A percentile compares a stretch with the other conserved stretches of the same genome.
These are phyloP conservation scores for Cladopsammia gracilis DNA, from an alignment of 64 coral and sea anemone genomes.

Conservation along the genomic window DNA sequence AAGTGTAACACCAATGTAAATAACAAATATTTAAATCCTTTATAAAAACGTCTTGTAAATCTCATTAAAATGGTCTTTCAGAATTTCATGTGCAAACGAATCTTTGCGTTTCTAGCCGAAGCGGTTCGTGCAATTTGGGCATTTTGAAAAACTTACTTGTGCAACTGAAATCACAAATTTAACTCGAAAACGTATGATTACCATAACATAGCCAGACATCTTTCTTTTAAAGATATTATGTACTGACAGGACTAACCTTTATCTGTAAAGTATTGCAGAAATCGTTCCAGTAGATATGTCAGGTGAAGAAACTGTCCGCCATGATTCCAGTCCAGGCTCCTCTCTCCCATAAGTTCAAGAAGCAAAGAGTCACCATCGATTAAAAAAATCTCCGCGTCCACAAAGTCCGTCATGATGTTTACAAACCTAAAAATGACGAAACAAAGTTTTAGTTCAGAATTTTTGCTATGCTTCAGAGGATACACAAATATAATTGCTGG, in stretches of 20 bases:
- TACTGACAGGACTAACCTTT: slow-evolving; percentile 69
- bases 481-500: not conserved
- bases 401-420: slow-evolving; percentile 80
- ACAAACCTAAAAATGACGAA: not conserved
- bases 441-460: not conserved
- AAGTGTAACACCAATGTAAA: too few relatives aligned
- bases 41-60: too few relatives aligned
- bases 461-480: not conserved
- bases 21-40: too few relatives aligned
- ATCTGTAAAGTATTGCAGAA: slow-evolving; percentile 69
- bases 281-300: slow-evolving; percentile 72
- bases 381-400: slow-evolving; percentile 81
- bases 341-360: slow-evolving; percentile 64
- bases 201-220: too few relatives aligned
- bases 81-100: too few relatives aligned
- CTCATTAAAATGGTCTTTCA: too few relatives aligned
- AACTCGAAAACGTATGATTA: too few relatives aligned
- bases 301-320: slow-evolving; percentile 82
- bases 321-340: slow-evolving; percentile 58
- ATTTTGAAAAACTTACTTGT: too few relatives aligned
- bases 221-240: too few relatives aligned
- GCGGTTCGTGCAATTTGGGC: too few relatives aligned
- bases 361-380: slow-evolving; percentile 87
- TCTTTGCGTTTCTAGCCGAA: too few relatives aligned
- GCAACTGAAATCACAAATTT: too few relatives aligned